Conservation (phyloP, 2,888 invertebrate genomes). For the Nemapogon koenigi region DNA sequence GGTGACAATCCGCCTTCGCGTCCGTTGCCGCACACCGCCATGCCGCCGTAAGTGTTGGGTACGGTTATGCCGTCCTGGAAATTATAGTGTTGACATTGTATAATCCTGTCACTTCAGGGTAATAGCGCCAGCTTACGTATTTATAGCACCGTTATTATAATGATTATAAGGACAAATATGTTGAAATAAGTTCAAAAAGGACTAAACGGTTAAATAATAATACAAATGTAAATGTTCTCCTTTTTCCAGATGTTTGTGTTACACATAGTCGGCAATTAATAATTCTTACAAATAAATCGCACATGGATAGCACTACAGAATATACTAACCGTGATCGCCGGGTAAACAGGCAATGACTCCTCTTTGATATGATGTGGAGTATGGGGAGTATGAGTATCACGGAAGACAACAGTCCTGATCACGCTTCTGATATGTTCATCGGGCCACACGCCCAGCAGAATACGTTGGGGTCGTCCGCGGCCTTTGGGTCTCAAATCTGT, state of each 20-base stretch:
- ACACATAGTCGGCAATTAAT: too few relatives aligned
- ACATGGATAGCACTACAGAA: too few relatives aligned
- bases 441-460: conserved; percentile 90
- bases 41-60: conserved; percentile 59
- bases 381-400: conserved; percentile 76
- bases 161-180: too few relatives aligned
- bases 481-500: conserved; percentile 90
- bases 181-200: too few relatives aligned
- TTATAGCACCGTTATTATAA: too few relatives aligned
- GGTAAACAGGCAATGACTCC: conserved; percentile 59
- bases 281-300: too few relatives aligned
- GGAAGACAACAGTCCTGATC: conserved; percentile 89
- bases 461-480: conserved; percentile 88
- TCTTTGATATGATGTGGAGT: conserved; percentile 84
- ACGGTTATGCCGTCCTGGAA: conserved; percentile 70
- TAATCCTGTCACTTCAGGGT: conserved; percentile 6
- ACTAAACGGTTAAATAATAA: too few relatives aligned
- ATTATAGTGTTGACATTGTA: neutral
- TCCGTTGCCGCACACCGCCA: conserved; percentile 62
- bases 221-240: too few relatives aligned
- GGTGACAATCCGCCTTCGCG: conserved; percentile 60
- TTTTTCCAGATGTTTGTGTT: too few relatives aligned
- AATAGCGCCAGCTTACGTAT: conserved; percentile 4
- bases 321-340: conserved; percentile 58
- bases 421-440: conserved; percentile 94